Evolutionary conservation across 1,140 invertebrate genomes (phyloP), one percentile per base, ranked within the genome.

Genomic region (Scylla paramamosain): DNA sequence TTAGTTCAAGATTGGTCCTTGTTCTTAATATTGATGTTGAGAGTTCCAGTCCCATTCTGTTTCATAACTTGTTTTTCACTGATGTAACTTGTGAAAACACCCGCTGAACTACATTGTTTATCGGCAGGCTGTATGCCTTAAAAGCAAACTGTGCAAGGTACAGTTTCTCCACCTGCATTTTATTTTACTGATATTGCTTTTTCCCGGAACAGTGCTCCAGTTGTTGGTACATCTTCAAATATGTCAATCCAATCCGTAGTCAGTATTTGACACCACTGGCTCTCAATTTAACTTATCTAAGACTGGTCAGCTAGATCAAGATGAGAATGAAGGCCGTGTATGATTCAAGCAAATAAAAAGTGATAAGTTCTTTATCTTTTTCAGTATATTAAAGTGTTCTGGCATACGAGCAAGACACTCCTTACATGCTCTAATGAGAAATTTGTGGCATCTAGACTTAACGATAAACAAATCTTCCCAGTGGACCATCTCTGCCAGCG

Each of bases 131-230:
- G 83, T 86, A 93, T 28, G 52, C 32, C 86, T 86, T 93, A 29
- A 94, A n/a, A 20, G 94, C 77, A 94, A 94, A 91, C 84, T 94
- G 20, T 52, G 89, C 94, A 84, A n/a, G n/a, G n/a, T n/a, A n/a
- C n/a, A n/a, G 29, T 28, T 14, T 94, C 88, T 95, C 39, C 94
- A 16, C 48, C 94, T 48, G 89, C 67, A 91, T 92, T 95, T 92
- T n/a, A n/a, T n/a, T 91, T 84, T 48, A 95, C 82, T 46, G 89
- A 91, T 14, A 91, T 84, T 86, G 94, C 45, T 91, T 84, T 95
- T 29, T 39, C 25, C 94, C 67, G 91, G 84, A 95, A 95, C 32
- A 86, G n/a, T 59, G 32, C 91, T 95, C 94, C 89, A 92, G 45
- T 16, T 84, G 48, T 91, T 95, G 89, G 32, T 59, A 52, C 46